Conservation (phyloP, 1,140 invertebrate genomes). For the Dolichoris vasculosae region DNA sequence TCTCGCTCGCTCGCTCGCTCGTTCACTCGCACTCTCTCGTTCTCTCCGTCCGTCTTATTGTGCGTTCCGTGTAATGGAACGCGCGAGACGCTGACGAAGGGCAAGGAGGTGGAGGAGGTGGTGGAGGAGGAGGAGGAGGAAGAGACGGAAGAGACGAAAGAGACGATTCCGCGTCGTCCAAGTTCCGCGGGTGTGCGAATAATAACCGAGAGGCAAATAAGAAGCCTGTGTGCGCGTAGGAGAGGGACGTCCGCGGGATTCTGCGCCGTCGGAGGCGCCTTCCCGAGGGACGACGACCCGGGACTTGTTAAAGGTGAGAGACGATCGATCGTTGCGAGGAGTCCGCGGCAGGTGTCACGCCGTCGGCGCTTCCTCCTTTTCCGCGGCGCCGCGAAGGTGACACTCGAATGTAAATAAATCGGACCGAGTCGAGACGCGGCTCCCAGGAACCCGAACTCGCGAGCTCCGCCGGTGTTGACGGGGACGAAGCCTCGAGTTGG, state of each 20-base stretch:
- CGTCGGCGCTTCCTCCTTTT: not conserved
- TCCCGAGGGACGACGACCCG: not conserved
- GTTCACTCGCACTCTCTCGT: not conserved
- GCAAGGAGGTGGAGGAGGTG: not conserved
- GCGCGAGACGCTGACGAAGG: not conserved
- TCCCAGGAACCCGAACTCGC: too few relatives aligned
- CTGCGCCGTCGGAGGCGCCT: conserved; percentile 16
- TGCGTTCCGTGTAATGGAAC: not conserved
- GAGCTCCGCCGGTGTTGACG: too few relatives aligned
- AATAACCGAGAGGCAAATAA: not conserved
- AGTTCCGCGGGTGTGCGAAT: not conserved
- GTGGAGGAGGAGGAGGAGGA: not conserved
- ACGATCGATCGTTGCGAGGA: not conserved
- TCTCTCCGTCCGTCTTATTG: not conserved
- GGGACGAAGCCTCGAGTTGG: too few relatives aligned
- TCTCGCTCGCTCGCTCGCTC: not conserved
- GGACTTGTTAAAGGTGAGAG: not conserved
- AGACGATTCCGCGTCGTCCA: not conserved
- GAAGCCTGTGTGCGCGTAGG: not conserved
- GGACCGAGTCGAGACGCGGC: too few relatives aligned
- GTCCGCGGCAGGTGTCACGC: not conserved
- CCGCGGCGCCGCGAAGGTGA: not conserved
- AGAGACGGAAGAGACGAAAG: not conserved
- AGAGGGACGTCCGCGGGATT: conserved; percentile 3
- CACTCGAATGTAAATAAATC: not conserved